These are phyloP conservation scores for Hypomecis punctinalis DNA, from an alignment of 2,888 invertebrate species.

Conservation along the genomic window DNA sequence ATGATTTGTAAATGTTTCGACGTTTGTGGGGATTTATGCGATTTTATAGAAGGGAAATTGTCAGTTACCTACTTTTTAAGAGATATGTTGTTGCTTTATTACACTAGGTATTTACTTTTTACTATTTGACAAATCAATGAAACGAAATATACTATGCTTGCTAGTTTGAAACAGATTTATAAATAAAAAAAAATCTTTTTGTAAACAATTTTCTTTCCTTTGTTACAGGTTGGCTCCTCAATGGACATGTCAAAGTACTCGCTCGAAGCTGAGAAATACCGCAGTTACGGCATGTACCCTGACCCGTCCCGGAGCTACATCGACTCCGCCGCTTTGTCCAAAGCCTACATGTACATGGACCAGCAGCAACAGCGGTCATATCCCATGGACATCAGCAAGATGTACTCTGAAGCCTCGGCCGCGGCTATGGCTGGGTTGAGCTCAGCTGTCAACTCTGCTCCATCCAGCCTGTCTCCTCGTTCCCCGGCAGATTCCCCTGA, in stretches of 20 bases:
- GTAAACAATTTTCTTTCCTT: slow-evolving; percentile 26
- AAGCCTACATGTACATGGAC: slow-evolving; percentile 92
- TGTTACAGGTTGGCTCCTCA: slow-evolving; percentile 88
- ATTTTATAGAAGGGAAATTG: slow-evolving; percentile 13
- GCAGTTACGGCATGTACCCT: slow-evolving; percentile 91
- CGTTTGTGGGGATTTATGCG: slow-evolving; percentile 30
- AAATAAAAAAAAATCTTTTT: too few relatives aligned
- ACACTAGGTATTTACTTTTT: background rate
- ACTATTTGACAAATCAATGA: too few relatives aligned
- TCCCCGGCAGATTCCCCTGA: slow-evolving; percentile 85
- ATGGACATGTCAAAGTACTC: slow-evolving; percentile 92
- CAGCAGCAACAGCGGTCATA: slow-evolving; percentile 84
- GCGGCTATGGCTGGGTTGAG: slow-evolving; percentile 84
- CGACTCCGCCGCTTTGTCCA: slow-evolving; percentile 89
- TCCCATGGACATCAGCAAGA: slow-evolving; percentile 87
- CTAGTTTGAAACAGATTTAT: too few relatives aligned
- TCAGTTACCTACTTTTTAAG: background rate
- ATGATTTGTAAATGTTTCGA: slow-evolving; percentile 65
- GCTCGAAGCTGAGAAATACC: slow-evolving; percentile 91
- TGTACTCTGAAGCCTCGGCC: slow-evolving; percentile 87
- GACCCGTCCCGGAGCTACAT: slow-evolving; percentile 90
- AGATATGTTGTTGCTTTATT: background rate
- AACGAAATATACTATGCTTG: too few relatives aligned
- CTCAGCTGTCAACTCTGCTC: slow-evolving; percentile 74
- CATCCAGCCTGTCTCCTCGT: slow-evolving; percentile 76